phyloP scores from a whole-genome alignment of 1,140 invertebrate species.

The Elymnias hypermnestra region DNA sequence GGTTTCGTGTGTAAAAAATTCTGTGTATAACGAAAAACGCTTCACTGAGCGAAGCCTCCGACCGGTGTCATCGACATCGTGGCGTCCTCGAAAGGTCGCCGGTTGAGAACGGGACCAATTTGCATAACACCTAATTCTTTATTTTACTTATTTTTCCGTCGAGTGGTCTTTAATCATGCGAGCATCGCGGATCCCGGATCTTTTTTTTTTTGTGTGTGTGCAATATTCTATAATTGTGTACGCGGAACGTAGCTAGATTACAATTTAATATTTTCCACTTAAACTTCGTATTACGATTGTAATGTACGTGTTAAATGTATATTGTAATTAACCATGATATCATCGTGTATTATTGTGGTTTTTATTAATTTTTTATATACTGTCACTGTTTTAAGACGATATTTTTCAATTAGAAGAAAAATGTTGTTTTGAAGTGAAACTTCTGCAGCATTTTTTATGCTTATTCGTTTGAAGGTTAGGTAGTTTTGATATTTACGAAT shows the following conservation, averaged over 20 bases:
- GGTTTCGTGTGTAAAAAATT: no score
- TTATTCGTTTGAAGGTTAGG: no score
- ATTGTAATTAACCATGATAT: background rate
- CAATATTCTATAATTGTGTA: slow-evolving; percentile 15
- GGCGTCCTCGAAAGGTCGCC: slow-evolving; percentile 65
- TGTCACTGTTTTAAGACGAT: no score
- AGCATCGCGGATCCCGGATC: slow-evolving; percentile 24
- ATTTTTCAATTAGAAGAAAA: no score
- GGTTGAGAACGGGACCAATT: slow-evolving; percentile 30
- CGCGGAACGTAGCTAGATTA: slow-evolving; percentile 11
- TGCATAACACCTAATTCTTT: slow-evolving; percentile 12
- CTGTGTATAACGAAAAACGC: no score
- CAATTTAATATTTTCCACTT: slow-evolving; percentile 1
- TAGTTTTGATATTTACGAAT: no score
- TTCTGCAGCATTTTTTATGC: no score
- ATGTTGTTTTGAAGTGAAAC: no score
- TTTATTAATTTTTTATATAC: background rate
- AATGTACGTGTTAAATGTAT: background rate
- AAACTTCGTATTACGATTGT: slow-evolving; percentile 2
- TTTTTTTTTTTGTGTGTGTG: slow-evolving; percentile 15
- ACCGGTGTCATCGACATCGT: slow-evolving; percentile 53
- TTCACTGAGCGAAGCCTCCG: slow-evolving; percentile 20
- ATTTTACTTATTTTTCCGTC: slow-evolving; percentile 10
- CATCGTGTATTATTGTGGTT: background rate
- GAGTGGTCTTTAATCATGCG: slow-evolving; percentile 18